phyloP scores from a whole-genome alignment of 1,140 invertebrate species.

The Neodiprion virginianus region DNA sequence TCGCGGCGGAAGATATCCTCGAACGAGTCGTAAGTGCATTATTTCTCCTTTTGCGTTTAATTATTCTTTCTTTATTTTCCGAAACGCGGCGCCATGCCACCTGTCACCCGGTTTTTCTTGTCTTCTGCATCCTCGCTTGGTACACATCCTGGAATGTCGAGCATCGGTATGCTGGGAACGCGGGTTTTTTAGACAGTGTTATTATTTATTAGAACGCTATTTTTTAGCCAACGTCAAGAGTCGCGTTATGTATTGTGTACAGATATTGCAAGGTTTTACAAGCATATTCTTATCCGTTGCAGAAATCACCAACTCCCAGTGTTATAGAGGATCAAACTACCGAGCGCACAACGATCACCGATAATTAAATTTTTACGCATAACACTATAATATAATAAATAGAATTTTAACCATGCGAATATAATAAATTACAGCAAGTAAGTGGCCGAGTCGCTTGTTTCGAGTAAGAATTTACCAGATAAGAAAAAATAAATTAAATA shows the following conservation, averaged over 20 bases:
- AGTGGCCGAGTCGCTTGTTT: no score
- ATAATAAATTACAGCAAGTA: neutral
- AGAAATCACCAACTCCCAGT: slow-evolving; percentile 53
- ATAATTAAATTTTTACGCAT: slow-evolving; percentile 29
- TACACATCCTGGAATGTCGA: no score
- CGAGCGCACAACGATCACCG: slow-evolving; percentile 45
- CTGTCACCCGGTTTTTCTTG: neutral
- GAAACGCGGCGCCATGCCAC: neutral
- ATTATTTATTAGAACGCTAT: neutral
- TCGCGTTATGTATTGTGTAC: no score
- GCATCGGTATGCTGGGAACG: neutral
- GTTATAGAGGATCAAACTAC: slow-evolving; percentile 45
- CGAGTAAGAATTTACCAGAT: neutral
- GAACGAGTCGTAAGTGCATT: slow-evolving; percentile 51
- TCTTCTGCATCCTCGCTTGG: neutral
- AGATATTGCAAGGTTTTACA: neutral
- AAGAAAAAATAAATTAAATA: neutral
- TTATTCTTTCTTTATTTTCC: slow-evolving; percentile 9
- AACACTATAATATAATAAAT: neutral
- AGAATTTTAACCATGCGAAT: neutral
- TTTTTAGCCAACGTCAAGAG: neutral
- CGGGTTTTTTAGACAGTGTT: slow-evolving; percentile 8
- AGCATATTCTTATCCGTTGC: slow-evolving; percentile 28
- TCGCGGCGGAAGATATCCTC: slow-evolving; percentile 70
- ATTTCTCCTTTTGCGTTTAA: slow-evolving; percentile 18